phyloP scores from a whole-genome alignment of 2,888 invertebrate species.

The Emmelina monodactyla region DNA sequence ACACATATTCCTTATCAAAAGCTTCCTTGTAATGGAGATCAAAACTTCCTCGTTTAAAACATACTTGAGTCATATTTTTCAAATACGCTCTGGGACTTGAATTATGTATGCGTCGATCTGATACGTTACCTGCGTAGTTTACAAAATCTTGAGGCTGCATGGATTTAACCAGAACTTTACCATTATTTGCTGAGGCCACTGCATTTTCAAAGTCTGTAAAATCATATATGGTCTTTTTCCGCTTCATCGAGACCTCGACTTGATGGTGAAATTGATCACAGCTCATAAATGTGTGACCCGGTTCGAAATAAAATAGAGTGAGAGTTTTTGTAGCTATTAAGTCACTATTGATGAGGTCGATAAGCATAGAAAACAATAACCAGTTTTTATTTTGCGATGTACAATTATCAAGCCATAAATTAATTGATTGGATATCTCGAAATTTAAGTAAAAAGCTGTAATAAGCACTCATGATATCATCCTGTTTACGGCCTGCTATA shows the following conservation, averaged over 20 bases:
- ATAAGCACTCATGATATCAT: constrained; percentile 14
- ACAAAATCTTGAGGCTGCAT: constrained; percentile 14
- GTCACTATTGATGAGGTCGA: constrained; percentile 4
- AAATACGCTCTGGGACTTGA: constrained; percentile 18
- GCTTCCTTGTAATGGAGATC: constrained; percentile 16
- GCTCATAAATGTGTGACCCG: constrained; percentile 20
- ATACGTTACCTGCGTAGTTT: constrained; percentile 15
- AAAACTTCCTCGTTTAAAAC: constrained; percentile 12
- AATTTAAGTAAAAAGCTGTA: constrained; percentile 11
- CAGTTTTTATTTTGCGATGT: constrained; percentile 18
- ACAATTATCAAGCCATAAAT: constrained; percentile 17
- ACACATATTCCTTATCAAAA: constrained; percentile 13
- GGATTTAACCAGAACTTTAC: constrained; percentile 13
- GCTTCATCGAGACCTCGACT: constrained; percentile 16
- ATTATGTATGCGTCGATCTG: constrained; percentile 16
- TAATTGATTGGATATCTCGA: constrained; percentile 10
- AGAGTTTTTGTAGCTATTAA: constrained; percentile 10
- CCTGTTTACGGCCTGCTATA: constrained; percentile 14
- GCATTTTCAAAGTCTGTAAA: constrained; percentile 16
- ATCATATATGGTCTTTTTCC: constrained; percentile 16
- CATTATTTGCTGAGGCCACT: constrained; percentile 14
- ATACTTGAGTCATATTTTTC: constrained; percentile 16
- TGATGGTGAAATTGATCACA: constrained; percentile 17
- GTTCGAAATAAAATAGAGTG: constrained; percentile 16
- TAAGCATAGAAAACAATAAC: constrained; percentile 10